Evolutionary conservation across 2,113 vertebrate species (phyloP).

Genomic region (Phainopepla nitens): DNA sequence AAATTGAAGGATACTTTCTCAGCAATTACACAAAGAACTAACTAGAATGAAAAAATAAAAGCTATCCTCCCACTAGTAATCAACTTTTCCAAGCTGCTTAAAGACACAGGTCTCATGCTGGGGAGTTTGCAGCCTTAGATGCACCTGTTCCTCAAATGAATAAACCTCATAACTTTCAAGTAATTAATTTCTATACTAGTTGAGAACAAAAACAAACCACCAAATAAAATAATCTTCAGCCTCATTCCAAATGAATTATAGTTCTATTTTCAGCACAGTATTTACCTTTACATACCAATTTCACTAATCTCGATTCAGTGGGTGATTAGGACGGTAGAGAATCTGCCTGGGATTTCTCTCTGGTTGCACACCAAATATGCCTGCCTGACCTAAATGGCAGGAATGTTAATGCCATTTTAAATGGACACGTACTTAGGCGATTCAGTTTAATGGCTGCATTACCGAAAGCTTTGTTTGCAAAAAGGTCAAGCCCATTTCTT

Average conservation of each 20-base stretch:
- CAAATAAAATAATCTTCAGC: not conserved
- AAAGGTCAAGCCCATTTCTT: not conserved
- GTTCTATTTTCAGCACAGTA: not conserved
- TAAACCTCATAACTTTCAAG: not conserved
- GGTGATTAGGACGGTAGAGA: slow-evolving; percentile 1
- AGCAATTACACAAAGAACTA: not conserved
- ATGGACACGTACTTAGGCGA: not conserved
- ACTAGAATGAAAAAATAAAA: not conserved
- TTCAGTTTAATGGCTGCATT: not conserved
- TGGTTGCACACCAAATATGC: not conserved
- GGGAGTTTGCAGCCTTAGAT: not conserved
- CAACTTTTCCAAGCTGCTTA: not conserved
- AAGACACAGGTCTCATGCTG: not conserved
- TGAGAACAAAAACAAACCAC: not conserved
- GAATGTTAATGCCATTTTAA: not conserved
- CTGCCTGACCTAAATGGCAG: not conserved
- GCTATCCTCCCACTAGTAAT: not conserved
- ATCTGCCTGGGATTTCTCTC: not conserved
- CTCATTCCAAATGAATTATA: not conserved
- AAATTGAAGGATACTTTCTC: not conserved
- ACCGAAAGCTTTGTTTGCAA: not conserved
- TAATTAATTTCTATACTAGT: not conserved
- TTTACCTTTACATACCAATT: slow-evolving; percentile 18
- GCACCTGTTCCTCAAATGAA: not conserved
- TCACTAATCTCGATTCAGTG: not conserved